phyloP scores from a whole-genome alignment of 2,113 vertebrate genomes.

The Takifugu flavidus region DNA sequence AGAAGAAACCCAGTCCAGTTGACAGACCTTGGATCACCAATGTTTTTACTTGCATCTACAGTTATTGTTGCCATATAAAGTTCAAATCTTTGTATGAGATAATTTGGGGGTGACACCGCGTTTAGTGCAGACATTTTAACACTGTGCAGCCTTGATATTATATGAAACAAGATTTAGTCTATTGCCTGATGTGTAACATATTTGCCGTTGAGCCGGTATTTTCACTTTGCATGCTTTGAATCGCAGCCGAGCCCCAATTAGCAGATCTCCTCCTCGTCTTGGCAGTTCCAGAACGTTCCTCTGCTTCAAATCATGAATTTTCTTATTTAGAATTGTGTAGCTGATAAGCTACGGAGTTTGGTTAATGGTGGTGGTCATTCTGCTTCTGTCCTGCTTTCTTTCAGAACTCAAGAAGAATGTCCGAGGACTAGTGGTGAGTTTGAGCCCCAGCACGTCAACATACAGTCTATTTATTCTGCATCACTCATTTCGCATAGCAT shows the following conservation, averaged over 20 bases:
- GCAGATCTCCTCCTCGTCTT: too few species aligned
- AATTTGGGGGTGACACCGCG: too few species aligned
- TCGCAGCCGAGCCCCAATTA: background rate
- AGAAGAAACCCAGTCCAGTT: too few species aligned
- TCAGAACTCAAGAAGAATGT: constrained; percentile 27
- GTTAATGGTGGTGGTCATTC: background rate
- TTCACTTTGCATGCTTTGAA: background rate
- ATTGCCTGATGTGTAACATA: too few species aligned
- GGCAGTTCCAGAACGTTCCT: background rate
- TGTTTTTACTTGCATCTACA: background rate
- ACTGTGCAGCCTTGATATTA: too few species aligned
- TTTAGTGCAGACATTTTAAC: too few species aligned
- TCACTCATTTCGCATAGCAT: too few species aligned
- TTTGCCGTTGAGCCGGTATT: too few species aligned
- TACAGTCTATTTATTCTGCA: too few species aligned
- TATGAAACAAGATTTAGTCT: too few species aligned
- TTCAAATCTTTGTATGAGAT: too few species aligned
- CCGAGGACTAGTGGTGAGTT: constrained; percentile 44
- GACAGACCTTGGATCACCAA: too few species aligned
- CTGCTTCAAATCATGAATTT: background rate
- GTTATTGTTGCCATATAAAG: background rate
- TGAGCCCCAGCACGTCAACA: background rate
- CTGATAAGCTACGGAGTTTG: background rate
- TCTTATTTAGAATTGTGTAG: background rate
- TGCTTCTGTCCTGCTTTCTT: background rate